Evolutionary conservation across 2,797 vertebrate genomes (phyloP), one percentile per base, ranked within the genome.

Genomic region (Macrochelys suwanniensis): DNA sequence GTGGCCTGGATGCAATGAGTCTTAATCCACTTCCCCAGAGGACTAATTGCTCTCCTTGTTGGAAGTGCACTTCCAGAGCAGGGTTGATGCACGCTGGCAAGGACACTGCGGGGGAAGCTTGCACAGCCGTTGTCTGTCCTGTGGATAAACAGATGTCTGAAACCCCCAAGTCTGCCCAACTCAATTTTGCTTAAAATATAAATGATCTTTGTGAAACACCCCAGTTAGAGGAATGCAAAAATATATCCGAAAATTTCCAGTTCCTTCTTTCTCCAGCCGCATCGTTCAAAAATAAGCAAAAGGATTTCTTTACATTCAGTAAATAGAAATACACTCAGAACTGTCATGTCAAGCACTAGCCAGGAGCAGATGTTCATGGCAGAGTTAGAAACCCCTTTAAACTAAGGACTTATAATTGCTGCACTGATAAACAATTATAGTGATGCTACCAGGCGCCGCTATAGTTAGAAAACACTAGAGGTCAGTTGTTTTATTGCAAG

Each of bases 381-480:
- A 86, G 21, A 82, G 65, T 33, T 84, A 0, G 25, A 94, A 92
- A 26, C 26, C 4, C 81, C 89, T 93, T 93, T 77, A 77, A 95
- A 95, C 71, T 21, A 57, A 49, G 19, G 21, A 19, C 53, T 95
- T 97, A 17, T 83, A 82, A 96, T 93, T 93, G 23, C 84, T 94
- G 79, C 76, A 77, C 53, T 76, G 89, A 95, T 79, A 96, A 96
- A 80, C 92, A 96, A 94, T 15, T 37, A 37, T 6, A 92, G 91
- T 0, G 12, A 90, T 87, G 87, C 79, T 93, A 95, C 42, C 68
- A 82, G 93, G 71, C 89, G 91, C 57, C 54, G 68, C 80, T 94
- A 77, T 82, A 96, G 95, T 93, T 82, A 88, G 88, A 88, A 94
- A 95, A 95, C 92, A 95, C 79, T 78, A 95, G 91, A 94, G 94